These are phyloP conservation scores for Melanophora roralis DNA, from an alignment of 2,888 invertebrate species.

Conservation along the genomic window DNA sequence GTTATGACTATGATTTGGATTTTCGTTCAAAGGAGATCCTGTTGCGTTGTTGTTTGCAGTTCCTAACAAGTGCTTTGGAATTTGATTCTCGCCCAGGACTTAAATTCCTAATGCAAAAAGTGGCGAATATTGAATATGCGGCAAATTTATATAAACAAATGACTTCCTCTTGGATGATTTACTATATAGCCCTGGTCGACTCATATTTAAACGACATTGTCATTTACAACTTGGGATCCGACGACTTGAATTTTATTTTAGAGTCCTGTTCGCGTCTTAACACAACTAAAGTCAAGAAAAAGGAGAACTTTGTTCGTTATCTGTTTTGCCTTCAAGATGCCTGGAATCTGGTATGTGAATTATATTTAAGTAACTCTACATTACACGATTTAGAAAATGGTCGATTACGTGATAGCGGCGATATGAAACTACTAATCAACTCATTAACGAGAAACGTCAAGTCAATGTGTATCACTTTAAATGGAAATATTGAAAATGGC, in stretches of 20 bases:
- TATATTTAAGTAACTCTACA: slow-evolving; percentile 78
- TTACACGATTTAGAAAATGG: slow-evolving; percentile 75
- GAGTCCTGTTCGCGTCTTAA: slow-evolving; percentile 80
- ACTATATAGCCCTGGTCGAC: slow-evolving; percentile 91
- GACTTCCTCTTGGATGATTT: slow-evolving; percentile 93
- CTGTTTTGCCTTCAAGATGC: slow-evolving; percentile 81
- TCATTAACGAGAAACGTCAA: slow-evolving; percentile 65
- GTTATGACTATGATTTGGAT: slow-evolving; percentile 76
- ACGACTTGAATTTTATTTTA: slow-evolving; percentile 81
- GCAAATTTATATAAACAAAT: slow-evolving; percentile 96
- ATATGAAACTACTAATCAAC: slow-evolving; percentile 61
- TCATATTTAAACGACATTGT: slow-evolving; percentile 86
- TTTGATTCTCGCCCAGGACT: slow-evolving; percentile 94
- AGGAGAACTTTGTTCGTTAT: slow-evolving; percentile 80
- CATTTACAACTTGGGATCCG: slow-evolving; percentile 81
- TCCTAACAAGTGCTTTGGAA: slow-evolving; percentile 88
- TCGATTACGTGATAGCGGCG: slow-evolving; percentile 65
- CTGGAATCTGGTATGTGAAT: slow-evolving; percentile 81
- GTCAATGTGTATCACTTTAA: slow-evolving; percentile 68
- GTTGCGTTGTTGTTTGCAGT: slow-evolving; percentile 87
- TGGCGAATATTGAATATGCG: slow-evolving; percentile 89
- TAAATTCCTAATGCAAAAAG: slow-evolving; percentile 96
- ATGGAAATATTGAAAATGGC: slow-evolving; percentile 67
- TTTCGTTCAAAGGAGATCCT: slow-evolving; percentile 81
- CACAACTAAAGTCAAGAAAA: slow-evolving; percentile 78